Conservation (phyloP, 2,888 invertebrate species). For the Noctua janthina region DNA sequence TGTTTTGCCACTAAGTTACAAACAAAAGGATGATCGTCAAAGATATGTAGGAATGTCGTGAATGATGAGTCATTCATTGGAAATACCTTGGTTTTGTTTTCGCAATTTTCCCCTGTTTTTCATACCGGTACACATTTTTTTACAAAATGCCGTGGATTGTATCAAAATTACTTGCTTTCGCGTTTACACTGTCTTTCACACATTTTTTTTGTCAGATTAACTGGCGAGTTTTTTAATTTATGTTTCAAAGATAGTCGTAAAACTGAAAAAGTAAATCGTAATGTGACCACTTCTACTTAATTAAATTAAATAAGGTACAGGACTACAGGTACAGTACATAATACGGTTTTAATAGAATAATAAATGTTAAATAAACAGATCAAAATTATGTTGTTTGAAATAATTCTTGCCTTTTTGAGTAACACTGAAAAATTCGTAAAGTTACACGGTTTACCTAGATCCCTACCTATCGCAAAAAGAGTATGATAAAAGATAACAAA, state of each 20-base stretch:
- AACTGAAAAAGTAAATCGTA: background rate
- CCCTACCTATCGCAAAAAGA: background rate
- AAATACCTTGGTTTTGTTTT: background rate
- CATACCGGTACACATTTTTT: background rate
- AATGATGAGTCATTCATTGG: background rate
- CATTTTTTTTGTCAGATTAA: background rate
- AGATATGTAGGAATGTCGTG: background rate
- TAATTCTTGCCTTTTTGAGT: background rate
- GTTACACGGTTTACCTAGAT: background rate
- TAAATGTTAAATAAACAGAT: background rate
- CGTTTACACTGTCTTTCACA: background rate
- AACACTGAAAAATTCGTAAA: background rate
- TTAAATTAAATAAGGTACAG: background rate
- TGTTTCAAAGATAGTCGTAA: background rate
- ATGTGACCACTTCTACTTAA: background rate
- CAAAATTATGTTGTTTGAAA: background rate
- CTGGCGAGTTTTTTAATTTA: background rate
- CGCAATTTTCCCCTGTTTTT: background rate
- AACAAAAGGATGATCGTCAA: background rate
- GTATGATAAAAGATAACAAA: conserved; percentile 35
- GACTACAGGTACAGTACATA: background rate
- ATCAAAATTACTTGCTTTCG: background rate
- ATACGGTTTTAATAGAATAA: background rate
- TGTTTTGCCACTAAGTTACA: background rate
- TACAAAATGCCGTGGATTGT: background rate